phyloP scores from a whole-genome alignment of 2,113 vertebrate species.

The Numida meleagris region DNA sequence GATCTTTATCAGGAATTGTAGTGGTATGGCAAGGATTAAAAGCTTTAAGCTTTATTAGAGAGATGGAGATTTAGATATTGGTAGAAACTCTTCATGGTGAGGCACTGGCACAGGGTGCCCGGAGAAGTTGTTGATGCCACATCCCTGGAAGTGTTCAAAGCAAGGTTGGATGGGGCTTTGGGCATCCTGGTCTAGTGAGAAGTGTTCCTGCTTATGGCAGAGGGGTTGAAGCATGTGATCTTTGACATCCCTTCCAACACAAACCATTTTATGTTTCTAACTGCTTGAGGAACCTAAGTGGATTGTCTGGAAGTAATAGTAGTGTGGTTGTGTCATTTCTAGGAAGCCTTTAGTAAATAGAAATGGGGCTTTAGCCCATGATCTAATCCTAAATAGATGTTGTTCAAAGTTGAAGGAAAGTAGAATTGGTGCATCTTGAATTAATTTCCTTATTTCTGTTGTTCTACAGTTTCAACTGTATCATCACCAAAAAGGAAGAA shows the following conservation, averaged over 20 bases:
- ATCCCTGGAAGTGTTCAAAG: not conserved
- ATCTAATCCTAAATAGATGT: not conserved
- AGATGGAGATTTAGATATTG: not conserved
- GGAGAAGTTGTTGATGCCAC: not conserved
- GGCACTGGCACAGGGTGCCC: not conserved
- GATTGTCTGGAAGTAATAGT: not conserved
- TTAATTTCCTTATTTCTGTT: constrained; percentile 12
- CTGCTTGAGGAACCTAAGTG: not conserved
- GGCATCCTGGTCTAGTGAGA: not conserved
- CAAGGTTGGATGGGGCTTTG: not conserved
- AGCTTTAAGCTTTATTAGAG: not conserved
- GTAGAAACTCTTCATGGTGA: not conserved
- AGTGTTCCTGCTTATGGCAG: not conserved
- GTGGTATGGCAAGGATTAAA: not conserved
- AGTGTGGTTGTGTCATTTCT: not conserved
- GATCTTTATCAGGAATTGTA: not conserved
- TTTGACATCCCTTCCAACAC: not conserved
- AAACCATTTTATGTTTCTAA: not conserved
- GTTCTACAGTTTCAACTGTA: constrained; percentile 74
- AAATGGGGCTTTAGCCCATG: not conserved
- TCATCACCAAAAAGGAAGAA: constrained; percentile 89
- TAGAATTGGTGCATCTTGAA: not conserved
- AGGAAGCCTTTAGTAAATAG: not conserved
- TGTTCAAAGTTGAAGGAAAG: not conserved
- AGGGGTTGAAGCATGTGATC: not conserved